A percentile compares a stretch with the other conserved stretches of the same genome.
Evolutionary conservation across 2,888 invertebrate genomes (phyloP).

Genomic region (Aphidoletes aphidimyza): DNA sequence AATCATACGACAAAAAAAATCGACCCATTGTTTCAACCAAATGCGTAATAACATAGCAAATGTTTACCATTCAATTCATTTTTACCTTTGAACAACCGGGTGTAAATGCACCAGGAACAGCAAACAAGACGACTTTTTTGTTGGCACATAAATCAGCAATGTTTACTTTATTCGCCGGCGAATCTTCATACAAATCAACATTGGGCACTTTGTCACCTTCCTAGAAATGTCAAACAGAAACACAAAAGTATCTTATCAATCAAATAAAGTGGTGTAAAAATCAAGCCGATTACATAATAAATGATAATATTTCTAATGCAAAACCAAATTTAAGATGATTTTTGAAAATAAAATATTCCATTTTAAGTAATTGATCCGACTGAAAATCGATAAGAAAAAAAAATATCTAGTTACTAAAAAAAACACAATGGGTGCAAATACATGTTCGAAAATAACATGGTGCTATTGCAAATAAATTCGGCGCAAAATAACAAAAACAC

Average conservation of each 20-base stretch:
- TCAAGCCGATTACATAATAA: constrained; percentile 41
- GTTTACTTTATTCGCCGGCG: constrained; percentile 88
- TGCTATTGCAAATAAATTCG: background rate
- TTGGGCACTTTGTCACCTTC: constrained; percentile 85
- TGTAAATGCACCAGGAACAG: constrained; percentile 94
- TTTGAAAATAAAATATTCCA: background rate
- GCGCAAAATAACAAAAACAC: constrained; percentile 1
- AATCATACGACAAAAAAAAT: background rate
- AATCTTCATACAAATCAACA: constrained; percentile 84
- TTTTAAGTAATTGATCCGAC: too few relatives aligned
- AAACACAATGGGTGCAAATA: too few relatives aligned
- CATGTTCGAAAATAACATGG: too few relatives aligned
- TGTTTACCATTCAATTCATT: too few relatives aligned
- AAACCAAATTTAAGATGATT: too few relatives aligned
- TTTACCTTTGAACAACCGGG: constrained; percentile 89
- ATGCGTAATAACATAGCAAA: background rate
- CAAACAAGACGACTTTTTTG: constrained; percentile 88
- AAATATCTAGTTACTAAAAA: too few relatives aligned
- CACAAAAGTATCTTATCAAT: constrained; percentile 27
- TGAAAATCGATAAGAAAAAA: too few relatives aligned
- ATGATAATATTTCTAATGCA: background rate
- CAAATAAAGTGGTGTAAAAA: constrained; percentile 36
- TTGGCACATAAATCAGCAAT: constrained; percentile 76
- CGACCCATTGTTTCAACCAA: background rate
- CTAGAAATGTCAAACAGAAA: constrained; percentile 67